phyloP scores from a whole-genome alignment of 1,140 invertebrate genomes.

The Asbolus verrucosus region DNA sequence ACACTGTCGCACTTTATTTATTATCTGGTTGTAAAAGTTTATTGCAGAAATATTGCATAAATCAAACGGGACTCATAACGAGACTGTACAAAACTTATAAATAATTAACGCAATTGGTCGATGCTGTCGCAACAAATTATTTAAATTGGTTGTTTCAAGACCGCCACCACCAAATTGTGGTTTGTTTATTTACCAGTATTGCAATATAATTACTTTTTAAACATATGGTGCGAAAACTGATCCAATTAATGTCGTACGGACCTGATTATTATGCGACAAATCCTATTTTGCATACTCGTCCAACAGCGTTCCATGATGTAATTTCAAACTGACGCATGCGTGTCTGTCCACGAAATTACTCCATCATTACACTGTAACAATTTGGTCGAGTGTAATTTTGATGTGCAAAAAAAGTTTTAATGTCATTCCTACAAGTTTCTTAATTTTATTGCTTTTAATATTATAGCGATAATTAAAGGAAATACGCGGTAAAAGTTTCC shows the following conservation, averaged over 20 bases:
- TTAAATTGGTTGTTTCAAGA: conserved; percentile 19
- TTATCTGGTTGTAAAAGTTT: conserved; percentile 40
- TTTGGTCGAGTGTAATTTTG: too few species aligned
- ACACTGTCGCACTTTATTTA: conserved; percentile 39
- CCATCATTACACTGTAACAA: too few species aligned
- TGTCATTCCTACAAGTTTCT: conserved; percentile 20
- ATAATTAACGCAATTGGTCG: conserved; percentile 30
- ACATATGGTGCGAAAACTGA: background rate
- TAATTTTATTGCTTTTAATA: conserved; percentile 34
- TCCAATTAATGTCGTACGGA: background rate
- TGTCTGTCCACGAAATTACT: too few species aligned
- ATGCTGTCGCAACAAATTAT: conserved; percentile 16
- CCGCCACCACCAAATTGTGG: conserved; percentile 17
- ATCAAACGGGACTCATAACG: conserved; percentile 38
- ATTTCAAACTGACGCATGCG: too few species aligned
- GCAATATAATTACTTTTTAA: conserved; percentile 24
- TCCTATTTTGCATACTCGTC: conserved; percentile 7
- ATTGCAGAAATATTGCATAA: conserved; percentile 34
- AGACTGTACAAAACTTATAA: conserved; percentile 15
- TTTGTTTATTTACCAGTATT: conserved; percentile 15
- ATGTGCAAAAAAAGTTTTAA: conserved; percentile 15
- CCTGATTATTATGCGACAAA: too few species aligned
- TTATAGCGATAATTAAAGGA: conserved; percentile 37
- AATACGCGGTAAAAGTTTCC: conserved; percentile 33
- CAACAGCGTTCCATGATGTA: too few species aligned